Evolutionary conservation across 2,888 invertebrate genomes (phyloP), one percentile per base, ranked within the genome.

Genomic region (Pyrocoelia pectoralis): DNA sequence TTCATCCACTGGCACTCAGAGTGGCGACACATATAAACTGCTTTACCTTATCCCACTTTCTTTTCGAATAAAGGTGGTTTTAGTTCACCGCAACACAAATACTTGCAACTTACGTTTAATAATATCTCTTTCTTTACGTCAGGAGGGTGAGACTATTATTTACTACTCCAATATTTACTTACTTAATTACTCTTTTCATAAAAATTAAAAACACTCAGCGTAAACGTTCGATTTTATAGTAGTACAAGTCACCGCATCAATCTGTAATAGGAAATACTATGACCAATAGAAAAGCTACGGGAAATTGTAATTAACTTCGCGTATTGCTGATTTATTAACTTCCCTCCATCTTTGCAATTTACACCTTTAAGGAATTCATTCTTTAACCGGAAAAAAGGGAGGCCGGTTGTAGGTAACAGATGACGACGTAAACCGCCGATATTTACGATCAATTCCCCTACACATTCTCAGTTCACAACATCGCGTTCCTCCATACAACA

Each of bases 391-490:
- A 48, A 53, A 60, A 59, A 60, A 56, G 60, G 65, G 56, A 53
- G 60, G 56, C 52, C 60, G 57, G 73, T 74, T 74, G 76, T 79
- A 79, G 77, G 77, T 78, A 80, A 78, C 80, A 81, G 80, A 80
- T 79, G 80, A 80, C 80, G 80, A 79, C 79, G 77, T 78, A 77
- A 72, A 79, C 79, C 78, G 78, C 78, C 77, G 79, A 75, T 81
- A 81, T 79, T 81, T 80, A 79, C 80, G 76, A 76, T 78, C 79
- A 79, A 72, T 76, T 73, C 72, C 73, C 77, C 72, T 70, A 71
- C 76, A 75, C 74, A 76, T 74, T 73, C 69, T 71, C 71, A 71
- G 71, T 72, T 70, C 69, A 74, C 71, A 74, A 73, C 72, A 71
- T 71, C 74, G 75, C 77, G 74, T 77, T 77, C 74, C 76, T 73